Base-by-base conservation (phyloP, 2,797 vertebrate genomes). In the Mus spretus region DNA sequence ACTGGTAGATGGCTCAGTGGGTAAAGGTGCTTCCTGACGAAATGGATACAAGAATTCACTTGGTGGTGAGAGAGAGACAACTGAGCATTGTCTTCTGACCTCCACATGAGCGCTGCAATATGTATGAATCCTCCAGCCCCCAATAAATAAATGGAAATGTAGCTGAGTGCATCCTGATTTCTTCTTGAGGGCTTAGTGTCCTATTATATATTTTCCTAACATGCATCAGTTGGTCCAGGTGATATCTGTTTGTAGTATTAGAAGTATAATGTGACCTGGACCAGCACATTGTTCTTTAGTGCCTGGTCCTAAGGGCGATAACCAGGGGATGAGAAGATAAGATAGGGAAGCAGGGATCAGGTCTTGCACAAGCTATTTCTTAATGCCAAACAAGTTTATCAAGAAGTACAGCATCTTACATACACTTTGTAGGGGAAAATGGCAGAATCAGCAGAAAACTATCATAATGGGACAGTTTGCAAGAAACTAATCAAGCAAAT, bases 151-250 rank as follows among this genome's bases (percentile, higher is more conserved):
- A n/a, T 70, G 31, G 55, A 37, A 87, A 37, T 37, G 20, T 72
- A 37, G 84, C 50, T 0, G 28, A 94, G 13, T 84, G 0, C 83
- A 93, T 80, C 9, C 70, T 44, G 31, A 70, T 90, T 91, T 55
- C 28, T 59, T 70, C 85, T 57, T 79, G 31, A 96, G 77, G 19
- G 67, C 72, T 37, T 88, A 81, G 57, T 81, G n/a, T 90, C 44
- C 37, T 26, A 67, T 55, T 20, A 55, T 82, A 72, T 4, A 55
- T 5, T 13, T 79, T 80, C 81, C 19, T 74, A 67, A 34, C 26
- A 67, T 44, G 55, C 83, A 53, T 37, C 44, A 80, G 9, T 90
- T 94, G 91, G 40, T 78, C 40, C 20, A 63, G 55, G 15, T 87
- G 31, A 70, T 92, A 31, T 65, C 28, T 90, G 12, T 70, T 91